phyloP scores from a whole-genome alignment of 1,140 invertebrate species.

The Papilio helenus region DNA sequence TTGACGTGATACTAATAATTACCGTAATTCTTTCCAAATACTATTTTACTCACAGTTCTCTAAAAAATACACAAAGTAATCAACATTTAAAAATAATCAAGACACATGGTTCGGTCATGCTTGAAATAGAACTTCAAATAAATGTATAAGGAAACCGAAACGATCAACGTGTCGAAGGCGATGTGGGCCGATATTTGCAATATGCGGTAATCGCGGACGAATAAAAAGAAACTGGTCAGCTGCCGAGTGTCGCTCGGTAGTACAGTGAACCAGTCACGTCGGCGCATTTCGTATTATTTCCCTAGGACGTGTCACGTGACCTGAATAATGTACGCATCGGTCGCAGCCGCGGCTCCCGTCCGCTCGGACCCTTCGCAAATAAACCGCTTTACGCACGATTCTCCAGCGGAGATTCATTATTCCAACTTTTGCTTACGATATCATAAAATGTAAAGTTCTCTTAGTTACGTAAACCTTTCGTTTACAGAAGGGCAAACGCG shows the following conservation, averaged over 20 bases:
- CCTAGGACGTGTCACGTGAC: slow-evolving; percentile 79
- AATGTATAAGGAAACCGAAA: not conserved
- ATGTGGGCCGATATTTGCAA: slow-evolving; percentile 21
- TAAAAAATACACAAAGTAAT: not conserved
- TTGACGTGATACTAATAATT: not conserved
- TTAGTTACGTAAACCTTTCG: slow-evolving; percentile 45
- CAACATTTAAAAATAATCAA: slow-evolving; percentile 1
- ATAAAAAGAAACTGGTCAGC: slow-evolving; percentile 39
- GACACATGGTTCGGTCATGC: not conserved
- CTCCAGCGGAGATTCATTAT: slow-evolving; percentile 79
- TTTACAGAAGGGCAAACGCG: slow-evolving; percentile 34
- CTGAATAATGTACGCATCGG: slow-evolving; percentile 73
- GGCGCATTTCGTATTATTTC: slow-evolving; percentile 83
- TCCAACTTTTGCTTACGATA: slow-evolving; percentile 73
- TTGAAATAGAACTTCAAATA: not conserved
- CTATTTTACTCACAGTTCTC: too few relatives aligned
- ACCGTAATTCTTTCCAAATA: too few relatives aligned
- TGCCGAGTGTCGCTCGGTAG: slow-evolving; percentile 60
- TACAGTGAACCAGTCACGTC: slow-evolving; percentile 82
- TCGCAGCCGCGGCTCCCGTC: slow-evolving; percentile 57
- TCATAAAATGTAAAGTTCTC: slow-evolving; percentile 66
- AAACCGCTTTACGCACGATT: slow-evolving; percentile 82
- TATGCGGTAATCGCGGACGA: slow-evolving; percentile 27
- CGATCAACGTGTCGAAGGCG: not conserved
- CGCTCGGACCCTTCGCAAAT: slow-evolving; percentile 77